Evolutionary conservation across 2,888 invertebrate species (phyloP).

Genomic region (Drosophila paramelanica): DNA sequence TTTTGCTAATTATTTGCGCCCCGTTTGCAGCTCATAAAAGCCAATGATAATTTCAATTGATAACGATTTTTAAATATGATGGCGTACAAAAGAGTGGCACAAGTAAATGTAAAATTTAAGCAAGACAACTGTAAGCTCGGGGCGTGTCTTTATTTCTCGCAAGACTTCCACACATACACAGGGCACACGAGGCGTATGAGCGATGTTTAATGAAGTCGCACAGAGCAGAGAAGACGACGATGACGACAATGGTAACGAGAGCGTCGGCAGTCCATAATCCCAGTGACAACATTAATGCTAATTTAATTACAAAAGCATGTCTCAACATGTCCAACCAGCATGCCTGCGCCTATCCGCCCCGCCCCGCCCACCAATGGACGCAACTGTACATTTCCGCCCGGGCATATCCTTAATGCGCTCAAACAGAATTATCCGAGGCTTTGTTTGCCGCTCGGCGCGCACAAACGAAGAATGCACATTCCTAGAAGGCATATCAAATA

Average conservation of each 20-base stretch:
- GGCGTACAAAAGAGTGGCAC: not conserved
- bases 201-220: slow-evolving; percentile 67
- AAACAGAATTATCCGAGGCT: slow-evolving; percentile 28
- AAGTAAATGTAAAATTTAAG: slow-evolving; percentile 13
- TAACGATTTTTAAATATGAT: slow-evolving; percentile 41
- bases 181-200: slow-evolving; percentile 60
- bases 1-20: slow-evolving; percentile 48
- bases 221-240: slow-evolving; percentile 29
- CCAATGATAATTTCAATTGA: slow-evolving; percentile 40
- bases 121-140: slow-evolving; percentile 32
- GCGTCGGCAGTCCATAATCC: slow-evolving; percentile 47
- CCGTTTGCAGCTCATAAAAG: slow-evolving; percentile 44
- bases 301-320: slow-evolving; percentile 69
- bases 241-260: slow-evolving; percentile 47
- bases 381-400: slow-evolving; percentile 29
- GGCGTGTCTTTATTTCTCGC: slow-evolving; percentile 55
- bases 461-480: slow-evolving; percentile 22
- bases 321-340: slow-evolving; percentile 36
- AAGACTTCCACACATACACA: slow-evolving; percentile 18
- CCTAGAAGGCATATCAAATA: not conserved
- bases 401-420: slow-evolving; percentile 29
- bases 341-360: not conserved
- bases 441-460: not conserved
- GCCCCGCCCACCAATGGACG: not conserved
- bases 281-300: slow-evolving; percentile 65